Base-by-base conservation (phyloP, 2,113 vertebrate genomes). In the Dendrocopos noguchii region DNA sequence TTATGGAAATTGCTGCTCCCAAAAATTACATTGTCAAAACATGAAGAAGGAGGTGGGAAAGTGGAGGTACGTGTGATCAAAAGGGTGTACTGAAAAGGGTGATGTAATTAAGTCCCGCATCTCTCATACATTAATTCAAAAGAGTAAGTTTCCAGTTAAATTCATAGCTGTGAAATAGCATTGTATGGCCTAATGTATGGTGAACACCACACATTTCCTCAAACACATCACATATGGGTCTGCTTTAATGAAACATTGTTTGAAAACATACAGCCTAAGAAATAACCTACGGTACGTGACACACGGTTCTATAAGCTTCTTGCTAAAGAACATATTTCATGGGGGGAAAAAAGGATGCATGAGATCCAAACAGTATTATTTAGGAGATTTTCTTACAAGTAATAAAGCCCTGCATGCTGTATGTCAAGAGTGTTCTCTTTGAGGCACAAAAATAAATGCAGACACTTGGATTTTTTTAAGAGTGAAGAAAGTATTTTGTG, bases 401-500 rank as follows among this genome's bases (percentile, higher is more conserved):
- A 91, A 39, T 20, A 57, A 53, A 64, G 56, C 67, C 20, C 57
- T 74, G 55, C 31, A 80, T 2, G 1, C 36, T 36, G n/a, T 44
- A 80, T 8, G 29, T 57, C 42, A 61, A 52, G 83, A 70, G 24
- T 59, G 82, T 39, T 67, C 22, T 83, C 53, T 76, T 67, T 83
- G 47, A 91, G 89, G 72, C n/a, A 72, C 36, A 84, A 83, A 94
- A 94, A 33, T 53, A 81, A 67, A 87, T 39, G 27, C 20, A 94
- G 33, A 87, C 11, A 36, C 21, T 5, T 80, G 18, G 21, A 91
- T 29, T 92, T 85, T 42, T 61, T 2, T 44, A 68, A 36, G 59
- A 90, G 42, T 28, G 24, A 84, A 53, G 31, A 56, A 42, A 68
- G 34, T 39, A 14, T 77, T 90, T 66, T 80, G 59, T 57, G 36